phyloP scores from a whole-genome alignment of 2,113 vertebrate species.

The Caretta caretta region DNA sequence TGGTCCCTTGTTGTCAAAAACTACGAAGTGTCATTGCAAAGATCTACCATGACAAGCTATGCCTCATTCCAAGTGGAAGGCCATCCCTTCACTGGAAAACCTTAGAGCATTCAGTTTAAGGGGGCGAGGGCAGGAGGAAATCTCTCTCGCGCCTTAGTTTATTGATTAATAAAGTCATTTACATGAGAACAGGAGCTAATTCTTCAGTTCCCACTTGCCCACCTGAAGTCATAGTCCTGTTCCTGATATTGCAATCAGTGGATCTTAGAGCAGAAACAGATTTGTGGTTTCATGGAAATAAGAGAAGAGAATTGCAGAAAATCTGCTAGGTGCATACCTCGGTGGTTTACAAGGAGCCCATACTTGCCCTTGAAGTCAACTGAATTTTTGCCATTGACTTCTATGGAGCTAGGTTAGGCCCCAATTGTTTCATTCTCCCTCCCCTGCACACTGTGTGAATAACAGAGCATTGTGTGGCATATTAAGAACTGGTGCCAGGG shows the following conservation, averaged over 20 bases:
- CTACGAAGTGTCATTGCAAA: not conserved
- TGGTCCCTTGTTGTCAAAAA: not conserved
- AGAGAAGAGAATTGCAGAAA: not conserved
- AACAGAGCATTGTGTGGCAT: not conserved
- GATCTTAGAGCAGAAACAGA: not conserved
- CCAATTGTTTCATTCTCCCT: not conserved
- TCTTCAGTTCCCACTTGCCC: not conserved
- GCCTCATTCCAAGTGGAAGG: not conserved
- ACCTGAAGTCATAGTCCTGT: not conserved
- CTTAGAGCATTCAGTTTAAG: not conserved
- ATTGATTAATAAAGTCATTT: not conserved
- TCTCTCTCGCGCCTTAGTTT: not conserved
- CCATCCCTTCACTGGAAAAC: not conserved
- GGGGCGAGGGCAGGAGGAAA: not conserved
- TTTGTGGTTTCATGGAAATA: not conserved
- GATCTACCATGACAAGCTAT: not conserved
- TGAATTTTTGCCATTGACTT: not conserved
- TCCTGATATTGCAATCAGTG: not conserved
- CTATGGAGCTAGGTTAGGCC: not conserved
- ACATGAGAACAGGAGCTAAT: not conserved
- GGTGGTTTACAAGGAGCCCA: fast-evolving
- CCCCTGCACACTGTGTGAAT: not conserved
- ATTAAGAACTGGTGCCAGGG: not conserved
- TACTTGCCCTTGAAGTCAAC: not conserved
- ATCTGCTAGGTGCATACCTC: not conserved